These are phyloP conservation scores for Hoplostethus atlanticus DNA, from an alignment of 2,797 vertebrate species.

Conservation along the genomic window DNA sequence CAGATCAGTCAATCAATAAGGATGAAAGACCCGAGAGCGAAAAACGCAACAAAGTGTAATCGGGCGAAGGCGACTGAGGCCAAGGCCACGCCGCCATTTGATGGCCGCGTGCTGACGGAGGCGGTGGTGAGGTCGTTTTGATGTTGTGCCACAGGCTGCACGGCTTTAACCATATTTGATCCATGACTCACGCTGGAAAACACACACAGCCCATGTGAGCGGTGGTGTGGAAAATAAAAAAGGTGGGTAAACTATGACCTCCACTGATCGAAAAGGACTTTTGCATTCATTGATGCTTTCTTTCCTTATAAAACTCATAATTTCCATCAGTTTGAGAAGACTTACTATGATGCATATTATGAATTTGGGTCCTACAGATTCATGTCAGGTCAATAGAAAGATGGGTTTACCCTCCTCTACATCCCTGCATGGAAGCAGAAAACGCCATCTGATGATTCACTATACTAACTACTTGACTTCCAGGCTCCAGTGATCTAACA, in stretches of 20 bases:
- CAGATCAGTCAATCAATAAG: background rate
- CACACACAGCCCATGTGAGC: background rate
- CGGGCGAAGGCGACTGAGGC: constrained; percentile 5
- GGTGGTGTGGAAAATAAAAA: too few relatives aligned
- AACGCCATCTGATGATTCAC: too few relatives aligned
- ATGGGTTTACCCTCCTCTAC: too few relatives aligned
- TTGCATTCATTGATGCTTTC: too few relatives aligned
- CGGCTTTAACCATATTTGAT: background rate
- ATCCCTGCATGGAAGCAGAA: too few relatives aligned
- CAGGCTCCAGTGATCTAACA: constrained; percentile 50
- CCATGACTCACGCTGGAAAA: background rate
- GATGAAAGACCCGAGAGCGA: constrained; percentile 8
- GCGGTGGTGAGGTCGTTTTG: background rate
- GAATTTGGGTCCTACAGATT: too few relatives aligned
- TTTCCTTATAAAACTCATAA: too few relatives aligned
- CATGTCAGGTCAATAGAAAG: too few relatives aligned
- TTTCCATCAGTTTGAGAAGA: too few relatives aligned
- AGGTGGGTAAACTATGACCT: too few relatives aligned
- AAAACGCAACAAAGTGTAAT: constrained; percentile 34
- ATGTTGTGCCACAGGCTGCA: constrained; percentile 12
- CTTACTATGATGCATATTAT: too few relatives aligned
- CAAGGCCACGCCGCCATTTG: constrained; percentile 27
- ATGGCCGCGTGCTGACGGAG: constrained; percentile 24
- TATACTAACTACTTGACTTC: constrained; percentile 27
- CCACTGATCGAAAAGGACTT: too few relatives aligned